Conservation (phyloP, 2,113 vertebrate species). For the Rhinopithecus roxellana region DNA sequence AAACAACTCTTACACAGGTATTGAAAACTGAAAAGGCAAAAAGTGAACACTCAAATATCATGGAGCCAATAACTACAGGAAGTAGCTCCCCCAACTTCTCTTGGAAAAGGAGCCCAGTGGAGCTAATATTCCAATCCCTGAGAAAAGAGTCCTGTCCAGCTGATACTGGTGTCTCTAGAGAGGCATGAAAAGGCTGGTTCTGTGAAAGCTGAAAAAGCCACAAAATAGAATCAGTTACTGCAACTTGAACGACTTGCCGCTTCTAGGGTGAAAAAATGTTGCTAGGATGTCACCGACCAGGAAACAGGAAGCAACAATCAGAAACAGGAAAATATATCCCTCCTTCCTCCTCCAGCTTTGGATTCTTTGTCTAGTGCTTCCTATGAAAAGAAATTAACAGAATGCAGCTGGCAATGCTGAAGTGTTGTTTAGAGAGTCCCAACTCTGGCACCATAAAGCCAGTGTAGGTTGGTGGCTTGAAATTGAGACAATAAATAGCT, state of each 20-base stretch:
- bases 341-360: neutral
- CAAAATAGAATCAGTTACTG: neutral
- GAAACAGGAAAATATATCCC: neutral
- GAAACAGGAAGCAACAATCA: neutral
- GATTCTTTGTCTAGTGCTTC: neutral
- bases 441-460: neutral
- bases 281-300: neutral
- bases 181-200: neutral
- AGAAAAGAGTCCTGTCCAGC: neutral
- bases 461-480: neutral
- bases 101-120: neutral
- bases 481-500: neutral
- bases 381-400: neutral
- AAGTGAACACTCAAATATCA: neutral
- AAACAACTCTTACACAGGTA: neutral
- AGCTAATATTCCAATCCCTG: neutral
- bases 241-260: neutral
- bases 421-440: neutral
- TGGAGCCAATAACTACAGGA: neutral
- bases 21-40: neutral
- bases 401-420: neutral
- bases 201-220: neutral
- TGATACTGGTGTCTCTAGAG: neutral
- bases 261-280: neutral
- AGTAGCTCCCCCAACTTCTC: fast-evolving